Evolutionary conservation across 2,113 vertebrate genomes (phyloP).

Genomic region (Eurypyga helias): DNA sequence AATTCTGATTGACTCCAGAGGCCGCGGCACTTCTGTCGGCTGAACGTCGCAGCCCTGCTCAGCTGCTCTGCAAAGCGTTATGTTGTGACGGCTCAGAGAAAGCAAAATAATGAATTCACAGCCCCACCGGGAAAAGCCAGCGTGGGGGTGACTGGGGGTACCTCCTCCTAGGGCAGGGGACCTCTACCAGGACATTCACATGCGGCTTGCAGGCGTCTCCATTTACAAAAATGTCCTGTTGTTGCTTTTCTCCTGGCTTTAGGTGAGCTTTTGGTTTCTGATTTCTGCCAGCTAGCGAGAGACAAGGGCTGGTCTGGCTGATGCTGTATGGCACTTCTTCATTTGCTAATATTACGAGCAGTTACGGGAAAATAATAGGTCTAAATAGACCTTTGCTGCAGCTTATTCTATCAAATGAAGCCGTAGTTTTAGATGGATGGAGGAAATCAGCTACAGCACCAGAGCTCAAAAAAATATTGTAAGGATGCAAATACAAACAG

Average conservation of each 20-base stretch:
- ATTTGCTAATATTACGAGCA: background rate
- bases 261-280: background rate
- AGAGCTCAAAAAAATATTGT: background rate
- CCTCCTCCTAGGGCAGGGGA: background rate
- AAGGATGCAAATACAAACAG: background rate
- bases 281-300: background rate
- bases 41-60: background rate
- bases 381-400: background rate
- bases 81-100: background rate
- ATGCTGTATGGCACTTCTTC: background rate
- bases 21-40: accelerated
- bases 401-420: background rate
- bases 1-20: background rate
- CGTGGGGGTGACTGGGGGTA: background rate
- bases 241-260: background rate
- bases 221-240: background rate
- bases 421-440: accelerated
- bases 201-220: accelerated
- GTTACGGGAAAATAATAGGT: background rate
- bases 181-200: background rate
- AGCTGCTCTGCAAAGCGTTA: background rate
- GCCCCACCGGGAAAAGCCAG: background rate
- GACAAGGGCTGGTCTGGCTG: background rate
- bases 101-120: background rate
- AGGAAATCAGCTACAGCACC: background rate